Conservation (phyloP, 1,140 invertebrate genomes). For the Temnothorax longispinosus region DNA sequence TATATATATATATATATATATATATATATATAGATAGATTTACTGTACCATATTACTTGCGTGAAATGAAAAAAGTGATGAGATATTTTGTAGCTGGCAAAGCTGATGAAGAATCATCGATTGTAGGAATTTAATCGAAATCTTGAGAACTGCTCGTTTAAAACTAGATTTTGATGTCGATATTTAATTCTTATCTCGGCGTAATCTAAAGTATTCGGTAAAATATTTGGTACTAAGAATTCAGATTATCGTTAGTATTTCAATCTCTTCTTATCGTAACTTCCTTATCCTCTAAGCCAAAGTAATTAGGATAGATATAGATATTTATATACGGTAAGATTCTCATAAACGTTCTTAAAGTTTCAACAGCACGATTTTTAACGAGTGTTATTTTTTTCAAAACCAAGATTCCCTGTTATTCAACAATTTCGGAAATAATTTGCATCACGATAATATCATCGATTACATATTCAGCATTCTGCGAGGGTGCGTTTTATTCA, state of each 20-base stretch:
- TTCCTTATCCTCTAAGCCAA: neutral
- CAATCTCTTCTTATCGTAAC: neutral
- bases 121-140: neutral
- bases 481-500: neutral
- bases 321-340: neutral
- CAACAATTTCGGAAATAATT: neutral
- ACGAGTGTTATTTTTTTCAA: neutral
- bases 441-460: neutral
- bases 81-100: neutral
- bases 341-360: neutral
- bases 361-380: neutral
- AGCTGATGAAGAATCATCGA: neutral
- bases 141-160: neutral
- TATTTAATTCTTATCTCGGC: neutral
- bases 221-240: neutral
- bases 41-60: neutral
- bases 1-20: too few relatives aligned
- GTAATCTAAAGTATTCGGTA: neutral
- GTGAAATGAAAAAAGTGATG: neutral
- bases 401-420: neutral
- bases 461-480: neutral
- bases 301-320: neutral
- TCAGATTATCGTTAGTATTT: neutral
- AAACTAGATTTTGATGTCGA: neutral
- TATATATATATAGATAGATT: too few relatives aligned